Evolutionary conservation across 2,888 invertebrate genomes (phyloP).

Genomic region (Palloptera scutellata): DNA sequence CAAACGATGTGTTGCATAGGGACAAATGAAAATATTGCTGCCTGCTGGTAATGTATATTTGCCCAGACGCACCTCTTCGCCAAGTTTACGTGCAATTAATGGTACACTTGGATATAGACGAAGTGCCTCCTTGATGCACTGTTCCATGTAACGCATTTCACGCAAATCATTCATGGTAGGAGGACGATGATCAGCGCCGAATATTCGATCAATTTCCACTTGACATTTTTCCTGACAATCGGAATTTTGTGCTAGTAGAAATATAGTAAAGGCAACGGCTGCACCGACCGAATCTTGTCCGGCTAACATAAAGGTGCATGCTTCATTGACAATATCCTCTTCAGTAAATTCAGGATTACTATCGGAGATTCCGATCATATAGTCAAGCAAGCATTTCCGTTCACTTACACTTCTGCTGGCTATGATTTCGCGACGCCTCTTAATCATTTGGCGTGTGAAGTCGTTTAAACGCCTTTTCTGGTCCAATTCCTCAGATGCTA

Average conservation of each 20-base stretch:
- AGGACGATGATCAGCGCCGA: constrained; percentile 62
- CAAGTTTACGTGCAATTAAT: constrained; percentile 59
- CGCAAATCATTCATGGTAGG: constrained; percentile 69
- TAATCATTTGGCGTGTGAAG: constrained; percentile 65
- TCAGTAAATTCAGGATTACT: constrained; percentile 66
- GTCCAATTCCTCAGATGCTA: constrained; percentile 65
- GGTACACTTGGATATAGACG: constrained; percentile 66
- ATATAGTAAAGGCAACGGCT: constrained; percentile 68
- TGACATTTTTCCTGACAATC: constrained; percentile 65
- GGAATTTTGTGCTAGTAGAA: constrained; percentile 67
- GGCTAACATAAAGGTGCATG: constrained; percentile 72
- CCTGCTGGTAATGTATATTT: constrained; percentile 67
- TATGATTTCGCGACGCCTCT: constrained; percentile 53
- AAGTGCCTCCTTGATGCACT: constrained; percentile 75
- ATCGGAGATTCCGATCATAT: constrained; percentile 67
- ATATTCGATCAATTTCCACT: constrained; percentile 66
- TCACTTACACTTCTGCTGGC: constrained; percentile 42
- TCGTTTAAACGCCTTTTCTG: constrained; percentile 66
- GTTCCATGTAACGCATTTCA: constrained; percentile 73
- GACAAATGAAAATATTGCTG: constrained; percentile 67
- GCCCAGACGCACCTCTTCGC: constrained; percentile 62
- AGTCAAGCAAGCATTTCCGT: constrained; percentile 66
- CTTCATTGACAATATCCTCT: constrained; percentile 69
- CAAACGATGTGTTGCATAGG: constrained; percentile 69
- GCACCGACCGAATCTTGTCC: constrained; percentile 72